Percentiles rank a stretch among this genome's conserved stretches.
Evolutionary conservation across 2,888 invertebrate genomes (phyloP).

Genomic region (Trilocha varians): DNA sequence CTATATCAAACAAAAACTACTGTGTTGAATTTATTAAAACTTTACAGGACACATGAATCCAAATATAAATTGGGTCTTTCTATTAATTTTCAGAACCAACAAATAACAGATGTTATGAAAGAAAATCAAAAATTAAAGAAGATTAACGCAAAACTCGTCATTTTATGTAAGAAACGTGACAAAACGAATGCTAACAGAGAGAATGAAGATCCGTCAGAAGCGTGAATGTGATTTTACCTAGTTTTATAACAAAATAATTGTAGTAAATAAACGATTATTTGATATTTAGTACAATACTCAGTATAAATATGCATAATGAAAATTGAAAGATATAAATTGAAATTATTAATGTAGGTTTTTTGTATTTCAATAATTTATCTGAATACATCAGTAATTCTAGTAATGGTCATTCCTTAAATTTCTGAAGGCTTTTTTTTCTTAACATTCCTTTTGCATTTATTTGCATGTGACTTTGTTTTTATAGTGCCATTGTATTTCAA

Average conservation of each 20-base stretch:
- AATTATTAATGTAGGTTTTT: no score
- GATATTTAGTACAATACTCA: conserved; percentile 12
- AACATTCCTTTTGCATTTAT: conserved; percentile 47
- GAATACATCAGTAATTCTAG: no score
- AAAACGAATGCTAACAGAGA: conserved; percentile 44
- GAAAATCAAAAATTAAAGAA: conserved; percentile 66
- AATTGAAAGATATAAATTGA: no score
- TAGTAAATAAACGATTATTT: conserved; percentile 16
- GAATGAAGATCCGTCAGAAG: conserved; percentile 41
- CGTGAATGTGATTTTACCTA: background rate
- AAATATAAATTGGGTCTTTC: background rate
- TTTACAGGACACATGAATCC: background rate
- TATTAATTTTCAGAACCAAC: conserved; percentile 45
- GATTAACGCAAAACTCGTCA: conserved; percentile 54
- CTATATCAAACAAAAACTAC: no score
- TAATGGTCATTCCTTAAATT: no score
- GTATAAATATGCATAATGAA: background rate
- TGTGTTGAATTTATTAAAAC: background rate
- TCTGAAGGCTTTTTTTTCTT: background rate
- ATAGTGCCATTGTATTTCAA: conserved; percentile 30
- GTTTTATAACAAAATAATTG: background rate
- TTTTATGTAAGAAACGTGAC: conserved; percentile 58
- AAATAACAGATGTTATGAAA: conserved; percentile 57
- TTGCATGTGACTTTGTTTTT: background rate
- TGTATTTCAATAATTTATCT: no score